Evolutionary conservation across 2,888 invertebrate genomes (phyloP).

Genomic region (Lymantria monacha): DNA sequence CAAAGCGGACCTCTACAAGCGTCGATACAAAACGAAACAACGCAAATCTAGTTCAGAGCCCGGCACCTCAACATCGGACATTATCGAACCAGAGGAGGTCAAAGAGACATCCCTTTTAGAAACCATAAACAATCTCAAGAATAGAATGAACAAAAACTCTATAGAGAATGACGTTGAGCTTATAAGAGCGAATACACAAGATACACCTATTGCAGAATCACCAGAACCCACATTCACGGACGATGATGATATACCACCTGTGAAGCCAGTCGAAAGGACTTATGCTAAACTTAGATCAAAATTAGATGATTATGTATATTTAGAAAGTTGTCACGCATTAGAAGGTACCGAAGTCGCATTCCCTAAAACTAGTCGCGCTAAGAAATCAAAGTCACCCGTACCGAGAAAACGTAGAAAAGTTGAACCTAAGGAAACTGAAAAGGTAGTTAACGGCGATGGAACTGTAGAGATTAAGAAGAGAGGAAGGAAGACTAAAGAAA

Average conservation of each 20-base stretch:
- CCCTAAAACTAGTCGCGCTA: slow-evolving; percentile 54
- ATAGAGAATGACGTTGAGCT: slow-evolving; percentile 71
- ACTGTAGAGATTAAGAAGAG: not conserved
- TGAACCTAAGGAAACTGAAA: slow-evolving; percentile 48
- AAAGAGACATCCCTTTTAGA: slow-evolving; percentile 50
- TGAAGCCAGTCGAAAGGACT: slow-evolving; percentile 71
- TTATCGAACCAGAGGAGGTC: slow-evolving; percentile 35
- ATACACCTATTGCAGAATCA: slow-evolving; percentile 54
- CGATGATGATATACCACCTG: slow-evolving; percentile 58
- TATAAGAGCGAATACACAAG: slow-evolving; percentile 64
- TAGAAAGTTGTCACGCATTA: slow-evolving; percentile 64
- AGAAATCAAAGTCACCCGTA: slow-evolving; percentile 56
- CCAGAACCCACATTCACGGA: slow-evolving; percentile 46
- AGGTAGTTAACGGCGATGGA: slow-evolving; percentile 34
- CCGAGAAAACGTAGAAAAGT: slow-evolving; percentile 70
- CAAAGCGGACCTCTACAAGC: slow-evolving; percentile 74
- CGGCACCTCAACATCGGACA: slow-evolving; percentile 41
- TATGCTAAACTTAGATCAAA: slow-evolving; percentile 68
- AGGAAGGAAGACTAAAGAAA: slow-evolving; percentile 14
- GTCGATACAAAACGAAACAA: slow-evolving; percentile 69
- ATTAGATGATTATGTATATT: slow-evolving; percentile 69
- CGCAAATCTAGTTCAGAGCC: slow-evolving; percentile 56
- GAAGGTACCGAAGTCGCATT: slow-evolving; percentile 65
- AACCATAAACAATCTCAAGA: slow-evolving; percentile 60
- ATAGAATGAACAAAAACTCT: slow-evolving; percentile 62